Evolutionary conservation across 2,113 vertebrate genomes (phyloP), one percentile per base, ranked within the genome.

Genomic region (Serinus canaria): DNA sequence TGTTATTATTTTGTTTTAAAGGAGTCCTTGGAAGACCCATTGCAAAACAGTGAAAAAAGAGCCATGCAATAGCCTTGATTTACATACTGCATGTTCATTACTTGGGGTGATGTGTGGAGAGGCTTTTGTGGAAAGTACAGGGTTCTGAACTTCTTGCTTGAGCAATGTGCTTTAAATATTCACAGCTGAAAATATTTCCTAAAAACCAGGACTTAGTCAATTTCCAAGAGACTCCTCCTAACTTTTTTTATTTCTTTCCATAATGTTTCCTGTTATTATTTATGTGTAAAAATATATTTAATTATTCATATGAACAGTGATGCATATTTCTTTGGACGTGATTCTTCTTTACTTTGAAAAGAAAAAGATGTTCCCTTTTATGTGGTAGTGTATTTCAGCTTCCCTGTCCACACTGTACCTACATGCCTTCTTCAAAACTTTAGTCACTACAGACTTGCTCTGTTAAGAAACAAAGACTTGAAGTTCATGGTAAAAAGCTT

Each of bases 1-100:
- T 98, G 97, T 60, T 98, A 98, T 52, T 98, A 98, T 43, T 97
- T 97, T 60, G 95, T 98, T 70, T 84, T 98, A 66, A 98, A 97
- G 78, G 98, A 98, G 70, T 98, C 96, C 76, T 92, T 97, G 82
- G 94, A 97, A 63, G 59, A 52, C 5, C 10, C 76, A 4, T 39
- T 27, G 25, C 35, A 41, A 46, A 92, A 37, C 15, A 62, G 6
- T 9, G 24, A 21, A 43, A 58, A 56, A 62, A 28, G n/a, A 76
- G 31, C 20, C 31, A 77, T 0, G 0, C 2, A 1, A 63, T 82
- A 78, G 24, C 30, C 12, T 50, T 94, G 92, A 96, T 56, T 58
- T 14, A 33, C 1, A 0, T 11, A 37, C 56, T 76, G 28, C 7
- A 4, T 13, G 15, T 39, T 73, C 35, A 15, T 52, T 39, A 37